Percentiles rank a stretch among this genome's conserved stretches.
These are phyloP conservation scores for Lycophotia porphyrea DNA, from an alignment of 2,888 invertebrate genomes.

Conservation along the genomic window DNA sequence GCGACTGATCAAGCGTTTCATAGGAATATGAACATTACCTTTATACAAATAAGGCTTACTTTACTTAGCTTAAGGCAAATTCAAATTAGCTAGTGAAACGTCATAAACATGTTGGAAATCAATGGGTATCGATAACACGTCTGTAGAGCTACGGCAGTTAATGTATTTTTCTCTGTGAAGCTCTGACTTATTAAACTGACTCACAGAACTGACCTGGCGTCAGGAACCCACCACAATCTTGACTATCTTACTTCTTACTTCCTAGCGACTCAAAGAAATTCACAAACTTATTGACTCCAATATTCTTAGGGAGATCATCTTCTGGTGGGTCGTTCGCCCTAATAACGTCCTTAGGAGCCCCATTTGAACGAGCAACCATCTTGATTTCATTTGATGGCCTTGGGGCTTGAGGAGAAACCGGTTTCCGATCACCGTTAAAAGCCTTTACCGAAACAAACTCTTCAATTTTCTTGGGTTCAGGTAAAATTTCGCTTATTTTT, in stretches of 20 bases:
- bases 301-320: constrained; percentile 87
- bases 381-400: constrained; percentile 86
- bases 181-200: neutral
- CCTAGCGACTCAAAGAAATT: constrained; percentile 88
- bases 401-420: constrained; percentile 54
- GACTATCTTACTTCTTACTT: constrained; percentile 81
- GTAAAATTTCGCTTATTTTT: constrained; percentile 27
- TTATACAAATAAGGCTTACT: neutral
- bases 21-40: neutral
- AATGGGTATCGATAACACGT: neutral
- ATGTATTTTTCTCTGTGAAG: neutral
- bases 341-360: constrained; percentile 84
- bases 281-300: constrained; percentile 88
- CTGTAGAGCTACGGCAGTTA: neutral
- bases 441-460: constrained; percentile 18
- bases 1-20: neutral
- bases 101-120: neutral
- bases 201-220: neutral
- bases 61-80: neutral
- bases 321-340: constrained; percentile 87
- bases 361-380: constrained; percentile 81
- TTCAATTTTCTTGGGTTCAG: constrained; percentile 47
- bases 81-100: neutral
- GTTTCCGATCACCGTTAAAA: constrained; percentile 52
- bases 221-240: neutral